Base-by-base conservation (phyloP, 2,797 vertebrate genomes). In the Threskiornis aethiopicus region DNA sequence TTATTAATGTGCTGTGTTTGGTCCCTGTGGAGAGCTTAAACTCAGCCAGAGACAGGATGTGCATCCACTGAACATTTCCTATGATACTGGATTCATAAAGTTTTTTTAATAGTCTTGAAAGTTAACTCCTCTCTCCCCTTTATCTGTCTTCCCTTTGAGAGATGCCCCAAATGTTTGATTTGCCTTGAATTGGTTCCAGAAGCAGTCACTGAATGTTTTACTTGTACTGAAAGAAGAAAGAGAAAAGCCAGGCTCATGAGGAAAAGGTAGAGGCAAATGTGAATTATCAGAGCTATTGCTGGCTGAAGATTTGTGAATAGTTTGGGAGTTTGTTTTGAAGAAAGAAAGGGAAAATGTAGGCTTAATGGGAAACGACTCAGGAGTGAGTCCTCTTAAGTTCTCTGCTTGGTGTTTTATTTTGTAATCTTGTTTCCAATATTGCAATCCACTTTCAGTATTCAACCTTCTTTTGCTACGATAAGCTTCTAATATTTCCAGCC, bases 1-100 rank as follows among this genome's bases (percentile, higher is more conserved):
- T 95, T 95, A 96, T 93, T 91, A 77, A 96, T 92, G 75, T 83
- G 37, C 87, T 96, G 90, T 90, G 67, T 46, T 89, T 89, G 22
- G 84, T 93, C 94, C 67, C 90, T 94, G 67, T 58, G 81, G 93
- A 83, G 75, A 91, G 29, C 67, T 95, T 85, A 57, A 92, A 77
- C 59, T 64, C 71, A 95, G 67, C 47, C 89, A 93, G 87, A 94
- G 84, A 73, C 89, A 89, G 93, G 89, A 95, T 94, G 84, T 94
- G 52, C 87, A 83, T 80, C 55, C 89, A 87, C 71, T 46, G 84
- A 96, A 94, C 59, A 39, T 72, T 95, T 96, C 92, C 89, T 96
- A 37, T 81, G 71, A 77, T 87, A 62, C 64, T 67, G 49, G 25
- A 70, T 76, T 92, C 84, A 72, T 89, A 79, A 84, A 47, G 17